Base-by-base conservation (phyloP, 2,113 vertebrate species). In the Alouatta palliata region DNA sequence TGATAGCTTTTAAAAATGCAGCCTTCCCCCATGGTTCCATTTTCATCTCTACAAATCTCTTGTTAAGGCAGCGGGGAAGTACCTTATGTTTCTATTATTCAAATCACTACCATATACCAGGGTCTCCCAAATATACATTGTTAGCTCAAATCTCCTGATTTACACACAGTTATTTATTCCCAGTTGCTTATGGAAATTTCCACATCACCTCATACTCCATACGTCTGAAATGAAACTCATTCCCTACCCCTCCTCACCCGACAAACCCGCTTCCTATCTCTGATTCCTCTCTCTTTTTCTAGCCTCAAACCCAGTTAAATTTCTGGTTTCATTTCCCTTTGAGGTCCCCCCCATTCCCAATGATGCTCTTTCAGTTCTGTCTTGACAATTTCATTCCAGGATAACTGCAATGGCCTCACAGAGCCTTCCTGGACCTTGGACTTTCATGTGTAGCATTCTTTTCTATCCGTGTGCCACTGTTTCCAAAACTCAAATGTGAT, bases 91-190 rank as follows among this genome's bases (percentile, higher is more conserved):
- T 81, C 43, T 56, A 3, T 61, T 75, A 58, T 75, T 68, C 87
- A 76, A 73, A 61, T 75, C 83, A 54, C 40, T 70, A n/a, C 30
- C 13, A 11, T 77, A 21, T 56, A 43, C 45, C 56, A 40, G 37
- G 8, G 17, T 89, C 90, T 90, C 52, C 19, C 76, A 80, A 25
- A 77, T 54, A 81, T 2, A 32, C 1, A n/a, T 14, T 14, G 17
- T 76, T 66, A 25, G n/a, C 37, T 79, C 80, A 23, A 32, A 81
- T 54, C n/a, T 87, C 47, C 90, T 66, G 49, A 82, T 85, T 76
- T 37, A 58, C 40, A 43, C 64, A 21, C 37, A 5, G 13, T 43
- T 43, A 70, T 37, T 77, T 30, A 25, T 56, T 95, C 61, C 79
- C 73, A 32, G 32, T 30, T 43, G 86, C 58, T 71, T 66, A 32